Conservation (phyloP, 2,797 vertebrate genomes). For the Eremophila alpestris region DNA sequence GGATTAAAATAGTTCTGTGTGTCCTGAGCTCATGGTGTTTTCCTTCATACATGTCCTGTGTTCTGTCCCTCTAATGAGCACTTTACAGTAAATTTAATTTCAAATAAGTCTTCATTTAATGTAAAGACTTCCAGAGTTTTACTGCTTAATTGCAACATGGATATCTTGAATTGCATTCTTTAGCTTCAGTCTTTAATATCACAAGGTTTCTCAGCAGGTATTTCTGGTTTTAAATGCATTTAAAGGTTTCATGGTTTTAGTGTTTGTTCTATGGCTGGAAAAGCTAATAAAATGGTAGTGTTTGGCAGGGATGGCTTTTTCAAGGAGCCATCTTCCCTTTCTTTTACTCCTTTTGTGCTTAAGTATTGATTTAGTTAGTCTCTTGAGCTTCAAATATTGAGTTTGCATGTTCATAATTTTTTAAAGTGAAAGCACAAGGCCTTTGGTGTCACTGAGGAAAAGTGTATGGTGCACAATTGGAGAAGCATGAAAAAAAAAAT, state of each 20-base stretch:
- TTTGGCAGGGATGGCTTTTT: neutral
- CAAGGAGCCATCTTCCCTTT: neutral
- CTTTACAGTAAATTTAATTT: neutral
- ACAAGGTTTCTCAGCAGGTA: neutral
- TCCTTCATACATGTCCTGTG: neutral
- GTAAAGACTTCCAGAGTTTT: neutral
- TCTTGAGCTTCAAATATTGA: neutral
- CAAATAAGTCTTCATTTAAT: neutral
- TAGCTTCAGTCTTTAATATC: neutral
- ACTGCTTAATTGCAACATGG: neutral
- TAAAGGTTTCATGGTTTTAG: neutral
- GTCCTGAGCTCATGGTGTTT: neutral
- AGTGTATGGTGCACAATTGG: neutral
- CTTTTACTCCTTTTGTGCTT: neutral
- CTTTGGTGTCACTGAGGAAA: neutral
- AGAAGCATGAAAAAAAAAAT: neutral
- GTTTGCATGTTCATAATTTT: neutral
- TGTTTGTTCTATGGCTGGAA: neutral
- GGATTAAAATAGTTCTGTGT: neutral
- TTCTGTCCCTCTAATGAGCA: neutral
- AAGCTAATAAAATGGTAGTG: neutral
- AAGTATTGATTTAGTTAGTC: neutral
- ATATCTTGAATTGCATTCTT: neutral
- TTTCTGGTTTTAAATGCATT: neutral
- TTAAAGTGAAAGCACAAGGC: neutral